A percentile compares a stretch with the other conserved stretches of the same genome.
phyloP scores from a whole-genome alignment of 1,140 invertebrate species.

The Drosophila sechellia region DNA sequence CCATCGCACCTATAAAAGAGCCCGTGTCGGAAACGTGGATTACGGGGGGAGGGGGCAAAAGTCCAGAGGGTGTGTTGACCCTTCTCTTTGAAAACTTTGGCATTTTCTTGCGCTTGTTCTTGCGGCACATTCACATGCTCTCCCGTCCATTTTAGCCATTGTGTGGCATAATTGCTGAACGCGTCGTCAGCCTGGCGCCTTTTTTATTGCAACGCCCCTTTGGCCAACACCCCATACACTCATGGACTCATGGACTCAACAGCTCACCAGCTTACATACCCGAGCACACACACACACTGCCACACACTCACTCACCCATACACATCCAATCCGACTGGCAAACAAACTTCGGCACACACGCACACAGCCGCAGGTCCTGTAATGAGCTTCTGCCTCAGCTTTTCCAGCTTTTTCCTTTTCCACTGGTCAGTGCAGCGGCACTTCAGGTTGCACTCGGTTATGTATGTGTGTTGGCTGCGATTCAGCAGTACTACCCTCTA shows the following conservation, averaged over 20 bases:
- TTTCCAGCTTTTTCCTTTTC: conserved; percentile 19
- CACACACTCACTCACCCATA: conserved; percentile 1
- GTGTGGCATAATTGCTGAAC: conserved; percentile 75
- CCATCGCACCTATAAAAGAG: conserved; percentile 66
- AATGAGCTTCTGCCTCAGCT: conserved; percentile 51
- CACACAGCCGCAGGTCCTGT: conserved; percentile 53
- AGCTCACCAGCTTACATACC: not conserved
- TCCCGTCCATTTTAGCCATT: conserved; percentile 41
- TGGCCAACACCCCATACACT: conserved; percentile 24
- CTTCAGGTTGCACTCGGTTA: conserved; percentile 2
- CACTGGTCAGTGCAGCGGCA: conserved; percentile 24
- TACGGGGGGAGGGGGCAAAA: not conserved
- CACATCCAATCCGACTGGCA: conserved; percentile 32
- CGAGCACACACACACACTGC: not conserved
- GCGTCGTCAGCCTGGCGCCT: conserved; percentile 68
- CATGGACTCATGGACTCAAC: not conserved
- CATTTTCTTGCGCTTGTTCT: conserved; percentile 39
- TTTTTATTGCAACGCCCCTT: conserved; percentile 69
- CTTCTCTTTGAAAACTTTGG: conserved; percentile 41
- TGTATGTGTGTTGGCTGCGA: not conserved
- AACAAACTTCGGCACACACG: conserved; percentile 59
- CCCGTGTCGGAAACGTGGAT: not conserved
- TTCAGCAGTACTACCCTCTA: conserved; percentile 4
- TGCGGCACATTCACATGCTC: conserved; percentile 27
- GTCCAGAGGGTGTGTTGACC: conserved; percentile 53